phyloP scores from a whole-genome alignment of 2,797 vertebrate species.

The Eulemur albifrons region DNA sequence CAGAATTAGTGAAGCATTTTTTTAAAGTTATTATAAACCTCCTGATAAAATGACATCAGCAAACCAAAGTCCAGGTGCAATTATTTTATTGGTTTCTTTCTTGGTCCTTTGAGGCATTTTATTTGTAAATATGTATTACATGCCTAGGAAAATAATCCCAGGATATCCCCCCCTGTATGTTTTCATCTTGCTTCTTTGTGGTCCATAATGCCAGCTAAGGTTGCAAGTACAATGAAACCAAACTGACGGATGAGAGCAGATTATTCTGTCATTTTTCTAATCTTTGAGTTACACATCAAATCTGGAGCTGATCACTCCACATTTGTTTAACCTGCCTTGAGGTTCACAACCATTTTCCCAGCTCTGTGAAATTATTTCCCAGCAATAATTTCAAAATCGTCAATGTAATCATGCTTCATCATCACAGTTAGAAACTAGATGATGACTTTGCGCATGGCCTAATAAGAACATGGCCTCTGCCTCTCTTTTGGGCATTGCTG shows the following conservation, averaged over 20 bases:
- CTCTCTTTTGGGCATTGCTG: background rate
- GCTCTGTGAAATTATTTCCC: background rate
- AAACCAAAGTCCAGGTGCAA: background rate
- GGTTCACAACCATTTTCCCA: background rate
- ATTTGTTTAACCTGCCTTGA: background rate
- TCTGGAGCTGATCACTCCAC: background rate
- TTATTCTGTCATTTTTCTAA: background rate
- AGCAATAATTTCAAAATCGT: background rate
- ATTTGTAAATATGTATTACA: background rate
- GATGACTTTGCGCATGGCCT: background rate
- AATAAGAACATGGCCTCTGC: background rate
- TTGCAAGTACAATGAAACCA: background rate
- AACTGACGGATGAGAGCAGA: background rate
- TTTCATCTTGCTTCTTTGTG: background rate
- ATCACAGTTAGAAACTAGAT: background rate
- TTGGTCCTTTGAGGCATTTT: background rate
- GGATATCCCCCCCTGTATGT: background rate
- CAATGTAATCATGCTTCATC: background rate
- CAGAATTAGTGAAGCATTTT: background rate
- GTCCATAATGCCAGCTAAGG: background rate
- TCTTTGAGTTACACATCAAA: background rate
- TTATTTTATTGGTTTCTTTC: background rate
- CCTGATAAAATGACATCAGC: background rate
- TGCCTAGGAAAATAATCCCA: background rate
- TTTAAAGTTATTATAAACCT: background rate